Base-by-base conservation (phyloP, 2,888 invertebrate species). In the Meteorus colon region DNA sequence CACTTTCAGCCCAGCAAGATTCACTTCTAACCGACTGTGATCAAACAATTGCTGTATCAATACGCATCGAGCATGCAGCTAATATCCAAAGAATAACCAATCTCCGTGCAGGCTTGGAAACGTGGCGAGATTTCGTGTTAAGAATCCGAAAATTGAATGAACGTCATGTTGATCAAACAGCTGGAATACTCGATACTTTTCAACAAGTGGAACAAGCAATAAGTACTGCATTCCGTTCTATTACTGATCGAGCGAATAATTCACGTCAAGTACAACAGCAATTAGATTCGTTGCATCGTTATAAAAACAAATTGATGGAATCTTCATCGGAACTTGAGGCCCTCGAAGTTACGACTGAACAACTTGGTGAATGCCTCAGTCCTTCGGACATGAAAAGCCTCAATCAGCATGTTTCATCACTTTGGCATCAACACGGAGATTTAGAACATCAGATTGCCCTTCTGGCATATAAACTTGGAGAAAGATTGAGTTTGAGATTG, bases 281-380 rank as follows among this genome's bases (percentile, higher is more conserved):
- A n/a, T 88, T 95, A 74, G 93, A 93, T 12, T 92, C 91, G 48
- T 90, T 95, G 78, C 91, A 93, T 29, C 92, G 93, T 29, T 90
- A 94, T 68, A 92, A 93, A 82, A 91, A 91, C 5, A 92, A 92
- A 77, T 90, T 94, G 72, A 90, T 91, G 8, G 91, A 91, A 76
- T 90, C 93, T 67, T 92, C 92, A 62, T 91, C 91, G 41, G 93
- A 94, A 74, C 90, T 96, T 31, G 95, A 96, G 87, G 91, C 93
- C 45, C 90, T 96, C 0, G 94, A 93, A 62, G 93, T 94, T 0
- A 93, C 93, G 41, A 94, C 96, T 82, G 96, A 96, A 87, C 94
- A 96, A 88, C 90, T 97, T 3, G 95, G 96, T 84, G 96, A 96
- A 86, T 95, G 95, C 83, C 91, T 97, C 5, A 96, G 95, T 87